Base-by-base conservation (phyloP, 2,113 vertebrate species). In the Chiloscyllium plagiosum region DNA sequence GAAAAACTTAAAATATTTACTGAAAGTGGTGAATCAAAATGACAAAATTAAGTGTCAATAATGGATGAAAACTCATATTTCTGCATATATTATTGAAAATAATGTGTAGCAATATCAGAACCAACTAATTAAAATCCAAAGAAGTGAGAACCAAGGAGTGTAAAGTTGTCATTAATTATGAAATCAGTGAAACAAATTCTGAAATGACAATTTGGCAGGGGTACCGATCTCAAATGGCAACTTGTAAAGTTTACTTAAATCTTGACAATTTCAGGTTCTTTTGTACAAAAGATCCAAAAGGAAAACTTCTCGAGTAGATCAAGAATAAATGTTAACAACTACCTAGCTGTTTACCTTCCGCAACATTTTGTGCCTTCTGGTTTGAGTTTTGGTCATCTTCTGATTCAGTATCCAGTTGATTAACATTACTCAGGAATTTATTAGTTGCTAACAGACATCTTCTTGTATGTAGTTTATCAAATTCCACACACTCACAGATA, bases 351-450 rank as follows among this genome's bases (percentile, higher is more conserved):
- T 98, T 98, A 97, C 96, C 97, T 97, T 98, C 97, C 96, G 97
- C 96, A 96, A 97, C 97, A 78, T 97, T 97, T 95, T 97, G 97
- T 96, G 97, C 96, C 97, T 97, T 97, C 96, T 97, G 97, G 97
- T 96, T 97, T 96, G 97, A 68, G 96, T 97, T 97, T 96, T 97
- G 70, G 96, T 96, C 68, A 86, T 97, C 97, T 96, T 98, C 98
- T 85, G 96, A 96, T 96, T 97, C 97, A 97, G 95, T 97, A 96
- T 97, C 96, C 96, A 96, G 96, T 97, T 97, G 97, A 97, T 96
- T 98, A 47, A 97, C 96, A 97, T 97, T 98, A 97, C 97, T 98
- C 96, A 97, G 96, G 96, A 96, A 96, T 96, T 97, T 97, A 96
- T 97, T 98, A 95, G 96, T 96, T 96, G 96, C 97, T 80, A 96